Evolutionary conservation across 1,140 invertebrate species (phyloP).

Genomic region (Papilio dardanus): DNA sequence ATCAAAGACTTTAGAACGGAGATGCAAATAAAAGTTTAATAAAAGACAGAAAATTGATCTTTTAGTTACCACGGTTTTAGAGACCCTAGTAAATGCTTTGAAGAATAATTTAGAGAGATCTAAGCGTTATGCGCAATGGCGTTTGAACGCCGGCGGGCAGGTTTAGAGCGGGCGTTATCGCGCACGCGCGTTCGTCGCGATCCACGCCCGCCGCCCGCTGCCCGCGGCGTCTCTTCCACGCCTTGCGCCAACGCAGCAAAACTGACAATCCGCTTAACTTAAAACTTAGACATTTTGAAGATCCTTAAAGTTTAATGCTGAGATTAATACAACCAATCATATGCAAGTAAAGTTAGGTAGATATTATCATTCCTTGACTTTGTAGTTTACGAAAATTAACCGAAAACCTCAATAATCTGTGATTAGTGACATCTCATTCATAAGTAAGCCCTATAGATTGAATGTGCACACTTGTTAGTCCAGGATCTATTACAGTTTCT

Average conservation of each 20-base stretch:
- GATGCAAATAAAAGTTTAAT: neutral
- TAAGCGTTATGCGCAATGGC: slow-evolving; percentile 51
- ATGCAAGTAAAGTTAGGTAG: neutral
- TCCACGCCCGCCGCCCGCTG: slow-evolving; percentile 48
- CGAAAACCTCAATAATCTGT: no score
- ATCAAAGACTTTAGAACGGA: neutral
- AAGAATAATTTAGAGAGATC: slow-evolving; percentile 4
- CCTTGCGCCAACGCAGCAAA: slow-evolving; percentile 51
- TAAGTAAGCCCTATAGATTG: no score
- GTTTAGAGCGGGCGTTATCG: slow-evolving; percentile 50
- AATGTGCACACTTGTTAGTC: neutral
- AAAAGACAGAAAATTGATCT: neutral
- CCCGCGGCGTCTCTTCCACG: slow-evolving; percentile 51
- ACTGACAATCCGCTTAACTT: slow-evolving; percentile 31
- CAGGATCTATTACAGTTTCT: neutral
- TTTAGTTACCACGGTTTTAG: neutral
- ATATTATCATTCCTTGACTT: no score
- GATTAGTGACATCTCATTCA: no score
- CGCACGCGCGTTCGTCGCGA: slow-evolving; percentile 48
- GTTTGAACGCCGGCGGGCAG: slow-evolving; percentile 58
- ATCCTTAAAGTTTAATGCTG: neutral
- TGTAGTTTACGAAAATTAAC: no score
- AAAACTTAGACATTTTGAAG: neutral
- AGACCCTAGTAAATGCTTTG: neutral
- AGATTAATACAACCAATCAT: neutral